Conservation (phyloP, 2,113 vertebrate genomes). For the Malurus alboscapulatus region DNA sequence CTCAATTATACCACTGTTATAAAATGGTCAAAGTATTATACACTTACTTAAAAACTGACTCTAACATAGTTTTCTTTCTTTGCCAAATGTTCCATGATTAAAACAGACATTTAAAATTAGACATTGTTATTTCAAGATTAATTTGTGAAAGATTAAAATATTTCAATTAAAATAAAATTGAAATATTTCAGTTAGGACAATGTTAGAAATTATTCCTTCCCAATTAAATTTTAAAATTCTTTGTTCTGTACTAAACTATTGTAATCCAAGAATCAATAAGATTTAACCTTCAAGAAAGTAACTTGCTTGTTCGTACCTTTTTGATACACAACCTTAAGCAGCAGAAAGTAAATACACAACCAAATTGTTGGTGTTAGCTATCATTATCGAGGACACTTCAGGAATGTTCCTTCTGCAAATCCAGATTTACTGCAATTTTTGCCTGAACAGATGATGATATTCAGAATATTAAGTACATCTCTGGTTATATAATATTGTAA, state of each 20-base stretch:
- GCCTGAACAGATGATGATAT: neutral
- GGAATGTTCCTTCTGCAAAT: neutral
- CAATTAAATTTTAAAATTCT: neutral
- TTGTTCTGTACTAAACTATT: neutral
- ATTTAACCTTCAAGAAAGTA: neutral
- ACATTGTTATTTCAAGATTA: neutral
- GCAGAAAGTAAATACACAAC: neutral
- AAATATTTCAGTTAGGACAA: neutral
- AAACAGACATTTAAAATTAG: neutral
- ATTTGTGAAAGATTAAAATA: neutral
- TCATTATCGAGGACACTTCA: neutral
- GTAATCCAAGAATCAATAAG: neutral
- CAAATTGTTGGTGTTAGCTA: neutral
- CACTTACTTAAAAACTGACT: neutral
- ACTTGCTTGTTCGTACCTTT: neutral
- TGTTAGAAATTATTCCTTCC: neutral
- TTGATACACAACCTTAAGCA: neutral
- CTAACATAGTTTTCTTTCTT: neutral
- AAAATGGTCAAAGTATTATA: neutral
- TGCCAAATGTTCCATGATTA: neutral
- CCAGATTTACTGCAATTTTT: neutral
- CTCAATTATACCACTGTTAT: neutral
- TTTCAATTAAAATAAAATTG: neutral
- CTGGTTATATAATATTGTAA: neutral
- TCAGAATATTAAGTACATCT: conserved; percentile 5